These are phyloP conservation scores for Lochmaea crataegi DNA, from an alignment of 2,888 invertebrate species.

Conservation along the genomic window DNA sequence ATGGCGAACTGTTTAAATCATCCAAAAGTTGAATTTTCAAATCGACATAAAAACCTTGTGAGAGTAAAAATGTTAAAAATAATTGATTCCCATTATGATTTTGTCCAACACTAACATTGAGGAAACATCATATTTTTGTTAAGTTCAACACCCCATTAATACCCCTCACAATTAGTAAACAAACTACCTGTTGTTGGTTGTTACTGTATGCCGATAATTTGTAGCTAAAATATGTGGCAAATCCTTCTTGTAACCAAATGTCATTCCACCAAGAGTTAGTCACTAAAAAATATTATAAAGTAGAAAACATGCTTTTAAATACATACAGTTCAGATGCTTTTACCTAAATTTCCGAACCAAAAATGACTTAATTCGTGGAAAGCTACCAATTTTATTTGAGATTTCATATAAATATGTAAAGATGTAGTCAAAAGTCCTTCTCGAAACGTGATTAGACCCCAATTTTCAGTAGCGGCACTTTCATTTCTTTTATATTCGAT, in stretches of 20 bases:
- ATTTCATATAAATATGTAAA: slow-evolving; percentile 38
- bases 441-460: slow-evolving; percentile 55
- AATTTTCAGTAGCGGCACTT: slow-evolving; percentile 54
- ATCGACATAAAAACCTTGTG: too few relatives aligned
- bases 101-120: too few relatives aligned
- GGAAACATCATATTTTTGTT: too few relatives aligned
- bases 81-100: too few relatives aligned
- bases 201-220: slow-evolving; percentile 40
- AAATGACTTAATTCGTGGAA: slow-evolving; percentile 55
- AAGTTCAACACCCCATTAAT: too few relatives aligned
- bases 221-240: slow-evolving; percentile 53
- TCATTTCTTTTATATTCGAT: slow-evolving; percentile 51
- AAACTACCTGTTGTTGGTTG: slow-evolving; percentile 22
- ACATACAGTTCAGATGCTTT: slow-evolving; percentile 19
- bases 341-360: slow-evolving; percentile 58
- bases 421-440: slow-evolving; percentile 46
- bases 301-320: too few relatives aligned
- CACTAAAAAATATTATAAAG: slow-evolving; percentile 47
- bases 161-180: not conserved
- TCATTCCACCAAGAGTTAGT: slow-evolving; percentile 57
- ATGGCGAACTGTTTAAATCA: too few relatives aligned
- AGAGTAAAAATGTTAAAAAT: too few relatives aligned
- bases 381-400: slow-evolving; percentile 46
- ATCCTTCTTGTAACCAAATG: slow-evolving; percentile 56
- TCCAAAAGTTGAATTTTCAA: too few relatives aligned